Conservation (phyloP, 2,113 vertebrate species). For the Crotalus helleri region DNA sequence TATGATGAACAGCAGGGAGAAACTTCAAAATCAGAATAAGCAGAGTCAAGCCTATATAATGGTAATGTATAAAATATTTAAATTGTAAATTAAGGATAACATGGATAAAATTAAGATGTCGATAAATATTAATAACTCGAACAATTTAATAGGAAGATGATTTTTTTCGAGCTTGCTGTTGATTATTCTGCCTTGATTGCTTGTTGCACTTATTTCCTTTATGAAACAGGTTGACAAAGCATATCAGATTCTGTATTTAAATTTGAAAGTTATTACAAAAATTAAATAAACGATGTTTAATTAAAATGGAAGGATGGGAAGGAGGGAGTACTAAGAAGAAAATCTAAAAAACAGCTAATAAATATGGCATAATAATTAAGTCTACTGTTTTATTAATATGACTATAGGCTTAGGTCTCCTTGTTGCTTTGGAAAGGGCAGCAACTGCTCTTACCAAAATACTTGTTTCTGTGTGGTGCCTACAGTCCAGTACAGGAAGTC, state of each 20-base stretch:
- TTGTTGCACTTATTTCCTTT: background rate
- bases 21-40: background rate
- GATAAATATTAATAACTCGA: background rate
- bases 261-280: background rate
- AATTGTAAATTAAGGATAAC: background rate
- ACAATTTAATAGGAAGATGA: background rate
- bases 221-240: background rate
- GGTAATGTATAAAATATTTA: background rate
- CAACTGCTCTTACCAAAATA: background rate
- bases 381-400: background rate
- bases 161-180: background rate
- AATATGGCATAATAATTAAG: background rate
- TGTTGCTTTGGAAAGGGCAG: background rate
- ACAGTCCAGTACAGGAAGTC: background rate
- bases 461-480: background rate
- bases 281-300: background rate
- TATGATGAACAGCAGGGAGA: background rate
- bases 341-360: background rate
- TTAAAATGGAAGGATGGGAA: background rate
- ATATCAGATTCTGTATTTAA: background rate
- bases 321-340: background rate
- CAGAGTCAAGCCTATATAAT: background rate
- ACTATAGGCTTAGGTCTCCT: background rate
- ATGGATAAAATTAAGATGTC: background rate
- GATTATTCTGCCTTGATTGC: background rate